Conservation (phyloP, 1,140 invertebrate species). For the Hylaeus volcanicus region DNA sequence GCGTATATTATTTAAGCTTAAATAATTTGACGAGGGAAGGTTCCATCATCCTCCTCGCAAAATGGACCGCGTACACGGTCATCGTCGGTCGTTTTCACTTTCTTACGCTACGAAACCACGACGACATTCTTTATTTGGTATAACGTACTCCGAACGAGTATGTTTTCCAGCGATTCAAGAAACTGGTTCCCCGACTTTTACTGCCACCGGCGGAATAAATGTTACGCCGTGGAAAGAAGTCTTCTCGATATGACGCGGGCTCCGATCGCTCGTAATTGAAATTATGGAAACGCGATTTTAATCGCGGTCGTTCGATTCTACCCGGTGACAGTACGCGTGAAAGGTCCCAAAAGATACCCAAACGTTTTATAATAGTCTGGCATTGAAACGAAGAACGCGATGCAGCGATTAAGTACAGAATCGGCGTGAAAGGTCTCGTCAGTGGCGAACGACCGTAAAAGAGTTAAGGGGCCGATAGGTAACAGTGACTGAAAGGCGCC, state of each 20-base stretch:
- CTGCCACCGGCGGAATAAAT: conserved; percentile 7
- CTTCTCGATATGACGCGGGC: not conserved
- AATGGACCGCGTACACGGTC: not conserved
- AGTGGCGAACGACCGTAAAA: not conserved
- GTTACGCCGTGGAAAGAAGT: not conserved
- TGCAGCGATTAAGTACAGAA: not conserved
- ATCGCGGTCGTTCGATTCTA: not conserved
- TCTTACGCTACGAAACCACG: conserved; percentile 25
- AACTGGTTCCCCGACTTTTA: conserved; percentile 53
- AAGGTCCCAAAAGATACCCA: no score
- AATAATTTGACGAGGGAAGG: no score
- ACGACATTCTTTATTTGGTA: conserved; percentile 55
- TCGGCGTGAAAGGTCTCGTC: not conserved
- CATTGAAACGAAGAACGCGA: not conserved
- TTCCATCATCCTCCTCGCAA: not conserved
- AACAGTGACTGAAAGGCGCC: conserved; percentile 16
- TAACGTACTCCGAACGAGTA: conserved; percentile 15
- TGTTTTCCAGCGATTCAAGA: conserved; percentile 53
- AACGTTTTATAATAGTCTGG: no score
- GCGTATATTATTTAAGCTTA: no score
- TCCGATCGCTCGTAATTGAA: not conserved
- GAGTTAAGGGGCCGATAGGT: conserved; percentile 2
- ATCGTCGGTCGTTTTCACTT: conserved; percentile 40
- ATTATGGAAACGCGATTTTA: not conserved
- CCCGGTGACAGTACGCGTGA: not conserved